Evolutionary conservation across 2,113 vertebrate species (phyloP).

Genomic region (Paraplagusia blochii): DNA sequence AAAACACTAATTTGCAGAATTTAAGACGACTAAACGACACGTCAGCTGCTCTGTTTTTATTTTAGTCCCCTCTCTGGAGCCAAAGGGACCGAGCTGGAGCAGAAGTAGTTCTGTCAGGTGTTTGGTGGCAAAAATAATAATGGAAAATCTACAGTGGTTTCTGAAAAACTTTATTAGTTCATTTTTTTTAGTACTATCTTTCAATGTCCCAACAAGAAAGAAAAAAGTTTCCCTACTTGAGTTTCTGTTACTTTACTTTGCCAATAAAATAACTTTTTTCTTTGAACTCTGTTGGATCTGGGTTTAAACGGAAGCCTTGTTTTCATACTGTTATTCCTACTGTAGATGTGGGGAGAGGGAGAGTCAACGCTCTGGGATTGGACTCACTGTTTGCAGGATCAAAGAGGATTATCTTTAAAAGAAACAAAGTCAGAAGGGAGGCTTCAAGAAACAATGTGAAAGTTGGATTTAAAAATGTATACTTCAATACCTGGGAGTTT

Average conservation of each 20-base stretch:
- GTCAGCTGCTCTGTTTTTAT: too few species aligned
- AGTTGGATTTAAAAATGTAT: slow-evolving; percentile 23
- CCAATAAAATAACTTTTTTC: slow-evolving; percentile 34
- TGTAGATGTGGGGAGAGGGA: slow-evolving; percentile 40
- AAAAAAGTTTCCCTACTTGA: slow-evolving; percentile 4
- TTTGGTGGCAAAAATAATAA: too few species aligned
- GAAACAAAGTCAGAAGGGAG: slow-evolving; percentile 44
- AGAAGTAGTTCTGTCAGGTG: too few species aligned
- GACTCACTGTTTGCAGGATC: slow-evolving; percentile 41
- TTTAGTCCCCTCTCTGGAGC: too few species aligned
- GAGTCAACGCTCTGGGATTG: slow-evolving; percentile 44
- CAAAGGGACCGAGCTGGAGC: too few species aligned
- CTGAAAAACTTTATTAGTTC: slow-evolving; percentile 5
- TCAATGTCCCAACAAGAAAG: slow-evolving; percentile 9
- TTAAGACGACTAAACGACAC: too few species aligned
- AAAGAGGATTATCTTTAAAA: slow-evolving; percentile 59
- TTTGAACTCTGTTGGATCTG: slow-evolving; percentile 55
- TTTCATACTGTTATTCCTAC: slow-evolving; percentile 47
- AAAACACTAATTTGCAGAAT: too few species aligned
- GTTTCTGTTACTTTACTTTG: slow-evolving; percentile 4
- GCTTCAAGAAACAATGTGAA: slow-evolving; percentile 27
- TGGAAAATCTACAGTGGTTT: too few species aligned
- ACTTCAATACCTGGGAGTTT: slow-evolving; percentile 20
- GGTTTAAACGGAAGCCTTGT: slow-evolving; percentile 49
- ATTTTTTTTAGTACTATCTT: slow-evolving; percentile 31